phyloP scores from a whole-genome alignment of 92 coral and sea anemone species.

The Hydrozoanthus gracilis region DNA sequence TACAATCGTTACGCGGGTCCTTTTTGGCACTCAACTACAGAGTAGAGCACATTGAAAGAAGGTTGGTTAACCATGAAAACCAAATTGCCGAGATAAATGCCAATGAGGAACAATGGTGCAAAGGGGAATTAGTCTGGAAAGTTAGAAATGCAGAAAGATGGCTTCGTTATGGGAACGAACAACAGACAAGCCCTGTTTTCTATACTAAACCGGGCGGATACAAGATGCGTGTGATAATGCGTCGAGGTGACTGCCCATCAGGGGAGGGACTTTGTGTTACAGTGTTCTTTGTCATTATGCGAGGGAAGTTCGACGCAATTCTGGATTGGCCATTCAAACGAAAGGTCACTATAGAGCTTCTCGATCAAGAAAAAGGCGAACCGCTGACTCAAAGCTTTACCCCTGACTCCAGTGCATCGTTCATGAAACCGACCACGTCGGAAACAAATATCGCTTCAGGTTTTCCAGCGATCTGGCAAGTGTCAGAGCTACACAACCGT shows the following conservation, averaged over 20 bases:
- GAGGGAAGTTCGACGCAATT: slow-evolving; percentile 5
- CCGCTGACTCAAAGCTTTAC: background rate
- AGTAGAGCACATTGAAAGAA: background rate
- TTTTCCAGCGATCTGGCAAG: background rate
- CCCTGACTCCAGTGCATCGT: background rate
- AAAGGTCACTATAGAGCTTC: slow-evolving; percentile 3
- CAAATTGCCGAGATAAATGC: background rate
- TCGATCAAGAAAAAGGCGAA: background rate
- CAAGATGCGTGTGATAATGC: slow-evolving; percentile 1
- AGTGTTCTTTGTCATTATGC: slow-evolving; percentile 19
- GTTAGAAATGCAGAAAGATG: background rate
- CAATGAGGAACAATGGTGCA: background rate
- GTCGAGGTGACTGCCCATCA: background rate
- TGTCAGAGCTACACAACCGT: background rate
- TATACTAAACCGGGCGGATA: slow-evolving; percentile 18
- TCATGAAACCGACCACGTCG: background rate
- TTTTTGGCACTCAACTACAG: background rate
- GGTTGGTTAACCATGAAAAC: background rate
- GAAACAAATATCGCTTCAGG: background rate
- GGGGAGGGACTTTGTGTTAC: background rate
- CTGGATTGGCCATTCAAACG: slow-evolving; percentile 34
- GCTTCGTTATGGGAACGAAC: background rate
- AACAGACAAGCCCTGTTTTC: background rate
- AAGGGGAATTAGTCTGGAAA: background rate
- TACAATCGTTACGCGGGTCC: background rate